A percentile compares a stretch with the other conserved stretches of the same genome.
phyloP scores from a whole-genome alignment of 2,797 vertebrate species.

The Smutsia gigantea region DNA sequence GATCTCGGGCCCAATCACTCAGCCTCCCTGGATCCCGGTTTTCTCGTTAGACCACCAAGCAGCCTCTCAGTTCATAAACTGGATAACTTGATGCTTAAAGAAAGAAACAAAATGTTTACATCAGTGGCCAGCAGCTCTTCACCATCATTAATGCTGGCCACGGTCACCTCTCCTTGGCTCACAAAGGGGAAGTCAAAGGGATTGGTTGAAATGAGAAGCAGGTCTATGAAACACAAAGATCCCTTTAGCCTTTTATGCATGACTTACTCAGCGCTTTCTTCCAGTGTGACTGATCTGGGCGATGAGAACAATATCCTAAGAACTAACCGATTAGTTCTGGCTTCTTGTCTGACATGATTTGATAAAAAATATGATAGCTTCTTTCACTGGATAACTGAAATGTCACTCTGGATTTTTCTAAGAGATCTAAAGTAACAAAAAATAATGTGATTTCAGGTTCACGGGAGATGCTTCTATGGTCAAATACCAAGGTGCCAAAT shows the following conservation, averaged over 20 bases:
- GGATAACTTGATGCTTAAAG: neutral
- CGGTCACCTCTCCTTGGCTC: slow-evolving; percentile 91
- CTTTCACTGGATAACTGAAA: slow-evolving; percentile 93
- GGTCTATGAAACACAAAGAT: slow-evolving; percentile 82
- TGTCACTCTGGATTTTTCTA: slow-evolving; percentile 93
- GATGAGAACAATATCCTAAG: neutral
- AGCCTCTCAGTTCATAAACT: neutral
- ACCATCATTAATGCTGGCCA: slow-evolving; percentile 90
- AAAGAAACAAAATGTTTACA: slow-evolving; percentile 83
- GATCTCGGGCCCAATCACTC: neutral
- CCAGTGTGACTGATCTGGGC: neutral
- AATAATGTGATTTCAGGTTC: neutral
- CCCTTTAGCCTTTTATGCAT: neutral
- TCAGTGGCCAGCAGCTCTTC: slow-evolving; percentile 92
- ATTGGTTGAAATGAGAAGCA: slow-evolving; percentile 91
- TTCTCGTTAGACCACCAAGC: neutral
- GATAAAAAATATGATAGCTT: slow-evolving; percentile 94
- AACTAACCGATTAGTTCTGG: slow-evolving; percentile 91
- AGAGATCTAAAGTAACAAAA: slow-evolving; percentile 86
- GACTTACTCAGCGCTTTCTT: neutral
- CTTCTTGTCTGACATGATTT: slow-evolving; percentile 93
- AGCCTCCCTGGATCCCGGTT: neutral
- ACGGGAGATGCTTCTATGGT: neutral
- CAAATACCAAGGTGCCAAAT: neutral
- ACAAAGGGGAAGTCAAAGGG: slow-evolving; percentile 91